These are phyloP conservation scores for Mionectes olivaceus DNA, from an alignment of 2,797 vertebrate species.

Conservation along the genomic window DNA sequence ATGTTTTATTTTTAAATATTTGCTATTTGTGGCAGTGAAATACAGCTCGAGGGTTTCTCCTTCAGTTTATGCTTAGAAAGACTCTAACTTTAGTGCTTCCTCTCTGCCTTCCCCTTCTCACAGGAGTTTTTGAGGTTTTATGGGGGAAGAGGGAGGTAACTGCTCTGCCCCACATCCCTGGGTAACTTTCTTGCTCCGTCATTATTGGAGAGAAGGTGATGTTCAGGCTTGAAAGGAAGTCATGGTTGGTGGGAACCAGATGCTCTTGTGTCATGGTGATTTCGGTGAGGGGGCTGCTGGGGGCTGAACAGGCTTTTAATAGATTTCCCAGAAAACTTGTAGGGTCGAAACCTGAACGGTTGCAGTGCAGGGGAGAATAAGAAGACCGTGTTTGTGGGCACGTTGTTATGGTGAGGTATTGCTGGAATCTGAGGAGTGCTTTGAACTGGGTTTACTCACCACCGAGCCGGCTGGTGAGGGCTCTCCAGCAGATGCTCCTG, in stretches of 20 bases:
- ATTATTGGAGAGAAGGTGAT: neutral
- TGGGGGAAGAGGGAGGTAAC: neutral
- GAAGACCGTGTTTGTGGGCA: neutral
- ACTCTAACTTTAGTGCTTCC: neutral
- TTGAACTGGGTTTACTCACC: conserved; percentile 14
- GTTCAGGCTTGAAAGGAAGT: neutral
- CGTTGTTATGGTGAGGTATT: neutral
- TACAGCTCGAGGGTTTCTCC: neutral
- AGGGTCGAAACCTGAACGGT: neutral
- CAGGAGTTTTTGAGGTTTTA: neutral
- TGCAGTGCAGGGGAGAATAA: neutral
- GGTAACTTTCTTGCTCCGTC: neutral
- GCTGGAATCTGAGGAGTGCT: conserved; percentile 36
- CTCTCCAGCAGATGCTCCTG: neutral
- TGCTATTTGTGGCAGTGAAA: conserved; percentile 15
- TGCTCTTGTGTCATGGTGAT: neutral
- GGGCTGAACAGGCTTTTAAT: neutral
- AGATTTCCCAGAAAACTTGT: conserved; percentile 36
- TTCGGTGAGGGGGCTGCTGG: neutral
- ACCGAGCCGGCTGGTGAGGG: neutral
- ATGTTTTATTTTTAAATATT: neutral
- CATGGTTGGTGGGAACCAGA: neutral
- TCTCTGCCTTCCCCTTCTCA: neutral
- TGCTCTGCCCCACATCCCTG: neutral
- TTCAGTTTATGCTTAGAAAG: neutral